phyloP scores from a whole-genome alignment of 2,797 vertebrate species.

The Arrhamphus sclerolepis region DNA sequence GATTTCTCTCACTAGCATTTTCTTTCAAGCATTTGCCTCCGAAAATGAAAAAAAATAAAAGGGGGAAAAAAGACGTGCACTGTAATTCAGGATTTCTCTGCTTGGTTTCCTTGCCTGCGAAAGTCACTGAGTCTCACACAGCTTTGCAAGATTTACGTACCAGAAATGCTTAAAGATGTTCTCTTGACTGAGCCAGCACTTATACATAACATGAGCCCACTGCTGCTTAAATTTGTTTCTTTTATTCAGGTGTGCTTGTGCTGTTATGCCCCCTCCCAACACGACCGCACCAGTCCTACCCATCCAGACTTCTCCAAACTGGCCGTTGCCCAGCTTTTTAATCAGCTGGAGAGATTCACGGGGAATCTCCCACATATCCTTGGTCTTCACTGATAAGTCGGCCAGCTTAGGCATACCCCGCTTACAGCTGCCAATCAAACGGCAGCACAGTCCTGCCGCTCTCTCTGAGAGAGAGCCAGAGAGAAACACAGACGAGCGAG shows the following conservation, averaged over 20 bases:
- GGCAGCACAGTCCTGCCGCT: constrained; percentile 90
- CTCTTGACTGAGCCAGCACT: too few relatives aligned
- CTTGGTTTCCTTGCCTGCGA: too few relatives aligned
- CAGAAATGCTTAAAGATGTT: not conserved
- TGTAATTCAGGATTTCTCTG: too few relatives aligned
- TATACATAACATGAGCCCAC: constrained; percentile 27
- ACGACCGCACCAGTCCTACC: constrained; percentile 80
- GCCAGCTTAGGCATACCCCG: constrained; percentile 91
- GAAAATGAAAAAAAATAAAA: constrained; percentile 18
- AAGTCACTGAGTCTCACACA: too few relatives aligned
- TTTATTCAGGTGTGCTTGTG: constrained; percentile 43
- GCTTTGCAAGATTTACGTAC: constrained; percentile 27
- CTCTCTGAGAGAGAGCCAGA: constrained; percentile 81
- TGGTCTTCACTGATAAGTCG: constrained; percentile 94
- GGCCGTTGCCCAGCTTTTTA: constrained; percentile 93
- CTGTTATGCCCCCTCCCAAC: constrained; percentile 33
- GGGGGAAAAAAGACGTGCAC: too few relatives aligned
- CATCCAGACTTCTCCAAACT: constrained; percentile 97
- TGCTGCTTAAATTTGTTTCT: constrained; percentile 36
- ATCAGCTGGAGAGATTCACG: constrained; percentile 91
- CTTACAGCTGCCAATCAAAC: constrained; percentile 89
- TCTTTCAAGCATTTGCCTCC: constrained; percentile 26
- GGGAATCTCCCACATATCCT: constrained; percentile 94
- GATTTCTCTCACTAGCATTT: constrained; percentile 4
- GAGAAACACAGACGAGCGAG: constrained; percentile 44